A percentile compares a stretch with the other conserved stretches of the same genome.
Evolutionary conservation across 1,140 invertebrate species (phyloP).

Genomic region (Neodiprion fabricii): DNA sequence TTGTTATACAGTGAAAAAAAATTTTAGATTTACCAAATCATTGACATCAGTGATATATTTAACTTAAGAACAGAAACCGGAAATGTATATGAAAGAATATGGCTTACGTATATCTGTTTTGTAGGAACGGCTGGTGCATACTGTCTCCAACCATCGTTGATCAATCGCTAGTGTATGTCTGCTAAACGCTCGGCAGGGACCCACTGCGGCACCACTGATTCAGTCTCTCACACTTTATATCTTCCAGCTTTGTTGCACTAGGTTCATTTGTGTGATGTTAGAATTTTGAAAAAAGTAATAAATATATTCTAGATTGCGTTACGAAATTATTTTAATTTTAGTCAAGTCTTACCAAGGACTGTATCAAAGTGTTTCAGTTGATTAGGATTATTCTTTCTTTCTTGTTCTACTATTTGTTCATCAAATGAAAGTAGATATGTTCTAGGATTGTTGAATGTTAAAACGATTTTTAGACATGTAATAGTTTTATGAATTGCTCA

Average conservation of each 20-base stretch:
- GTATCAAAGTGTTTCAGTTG: neutral
- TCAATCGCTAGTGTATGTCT: constrained; percentile 12
- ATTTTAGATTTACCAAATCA: neutral
- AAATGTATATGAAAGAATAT: neutral
- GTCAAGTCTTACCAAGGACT: neutral
- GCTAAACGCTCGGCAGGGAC: constrained; percentile 8
- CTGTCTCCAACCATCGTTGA: constrained; percentile 8
- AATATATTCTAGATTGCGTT: neutral
- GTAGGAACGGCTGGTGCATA: constrained; percentile 13
- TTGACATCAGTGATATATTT: neutral
- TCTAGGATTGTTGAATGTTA: neutral
- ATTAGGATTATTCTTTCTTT: neutral
- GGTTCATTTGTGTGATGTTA: neutral
- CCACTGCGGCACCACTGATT: constrained; percentile 10
- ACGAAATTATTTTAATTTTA: constrained; percentile 1
- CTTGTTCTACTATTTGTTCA: neutral
- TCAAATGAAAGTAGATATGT: neutral
- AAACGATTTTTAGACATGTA: neutral
- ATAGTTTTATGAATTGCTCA: neutral
- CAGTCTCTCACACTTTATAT: constrained; percentile 2
- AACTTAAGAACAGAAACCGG: neutral
- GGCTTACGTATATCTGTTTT: constrained; percentile 15
- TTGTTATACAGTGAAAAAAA: neutral
- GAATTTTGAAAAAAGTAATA: neutral
- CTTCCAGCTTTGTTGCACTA: constrained; percentile 7